Conservation (phyloP, 2,113 vertebrate genomes). For the Hippocampus barbouri region DNA sequence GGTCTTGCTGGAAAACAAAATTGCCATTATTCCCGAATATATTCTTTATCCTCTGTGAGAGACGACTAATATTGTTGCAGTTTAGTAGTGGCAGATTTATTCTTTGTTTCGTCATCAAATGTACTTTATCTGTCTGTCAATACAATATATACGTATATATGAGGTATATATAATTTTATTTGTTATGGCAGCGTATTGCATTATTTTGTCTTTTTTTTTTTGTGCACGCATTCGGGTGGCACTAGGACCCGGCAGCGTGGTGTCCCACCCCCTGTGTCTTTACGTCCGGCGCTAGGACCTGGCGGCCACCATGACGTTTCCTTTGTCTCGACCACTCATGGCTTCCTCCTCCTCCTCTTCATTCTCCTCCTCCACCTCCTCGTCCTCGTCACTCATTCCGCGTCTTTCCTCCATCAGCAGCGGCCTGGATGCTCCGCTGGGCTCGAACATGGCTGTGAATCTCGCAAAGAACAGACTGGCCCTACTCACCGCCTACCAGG, state of each 20-base stretch:
- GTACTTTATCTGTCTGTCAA: no score
- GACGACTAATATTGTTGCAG: no score
- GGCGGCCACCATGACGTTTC: neutral
- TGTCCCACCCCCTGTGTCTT: accelerated
- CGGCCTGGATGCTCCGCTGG: constrained; percentile 68
- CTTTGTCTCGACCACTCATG: constrained; percentile 59
- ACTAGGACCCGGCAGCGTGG: neutral
- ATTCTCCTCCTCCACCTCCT: constrained; percentile 10
- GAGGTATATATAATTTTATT: no score
- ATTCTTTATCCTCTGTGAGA: no score
- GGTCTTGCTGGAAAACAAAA: no score
- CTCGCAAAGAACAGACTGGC: constrained; percentile 75
- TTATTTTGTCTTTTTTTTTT: no score
- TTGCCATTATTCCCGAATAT: no score
- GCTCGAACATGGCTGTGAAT: constrained; percentile 77
- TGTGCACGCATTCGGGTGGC: no score
- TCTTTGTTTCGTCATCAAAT: no score
- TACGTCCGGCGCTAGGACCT: constrained; percentile 57
- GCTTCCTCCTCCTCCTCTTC: constrained; percentile 24
- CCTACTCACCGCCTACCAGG: constrained; percentile 78
- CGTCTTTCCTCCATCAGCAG: constrained; percentile 62
- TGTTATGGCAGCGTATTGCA: no score
- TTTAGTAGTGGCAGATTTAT: no score
- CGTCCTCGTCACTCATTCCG: constrained; percentile 41
- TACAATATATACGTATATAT: no score